Conservation (phyloP, 2,888 invertebrate genomes). For the Drosophila histrio region DNA sequence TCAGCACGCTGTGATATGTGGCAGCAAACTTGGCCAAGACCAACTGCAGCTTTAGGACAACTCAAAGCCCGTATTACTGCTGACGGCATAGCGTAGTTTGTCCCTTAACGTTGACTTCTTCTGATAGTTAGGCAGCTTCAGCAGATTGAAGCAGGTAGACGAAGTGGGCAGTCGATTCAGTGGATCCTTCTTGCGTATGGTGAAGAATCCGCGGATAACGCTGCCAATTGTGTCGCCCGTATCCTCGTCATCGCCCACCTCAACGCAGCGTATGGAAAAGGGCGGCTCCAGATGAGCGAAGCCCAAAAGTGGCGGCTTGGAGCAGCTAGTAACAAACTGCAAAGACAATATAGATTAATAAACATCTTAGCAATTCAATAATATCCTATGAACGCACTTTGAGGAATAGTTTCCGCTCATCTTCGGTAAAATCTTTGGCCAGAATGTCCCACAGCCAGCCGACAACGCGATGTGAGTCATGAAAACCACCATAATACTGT, state of each 20-base stretch:
- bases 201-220: constrained; percentile 98
- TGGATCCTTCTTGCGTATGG: constrained; percentile 97
- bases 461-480: constrained; percentile 96
- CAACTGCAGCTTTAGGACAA: constrained; percentile 88
- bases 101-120: constrained; percentile 97
- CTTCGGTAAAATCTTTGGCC: constrained; percentile 95
- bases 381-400: constrained; percentile 87
- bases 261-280: constrained; percentile 99
- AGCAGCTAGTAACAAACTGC: constrained; percentile 96
- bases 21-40: neutral
- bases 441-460: constrained; percentile 99
- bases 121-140: constrained; percentile 99
- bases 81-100: constrained; percentile 98
- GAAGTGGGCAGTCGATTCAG: constrained; percentile 98
- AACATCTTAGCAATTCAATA: neutral
- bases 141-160: constrained; percentile 98
- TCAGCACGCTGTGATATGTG: constrained; percentile 47
- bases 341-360: constrained; percentile 9
- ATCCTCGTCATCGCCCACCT: constrained; percentile 98
- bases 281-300: constrained; percentile 98
- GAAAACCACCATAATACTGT: constrained; percentile 99
- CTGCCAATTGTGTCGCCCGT: constrained; percentile 92
- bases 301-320: constrained; percentile 97
- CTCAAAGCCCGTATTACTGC: constrained; percentile 99
- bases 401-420: constrained; percentile 96